Evolutionary conservation across 2,113 vertebrate species (phyloP).

Genomic region (Odontesthes bonariensis): DNA sequence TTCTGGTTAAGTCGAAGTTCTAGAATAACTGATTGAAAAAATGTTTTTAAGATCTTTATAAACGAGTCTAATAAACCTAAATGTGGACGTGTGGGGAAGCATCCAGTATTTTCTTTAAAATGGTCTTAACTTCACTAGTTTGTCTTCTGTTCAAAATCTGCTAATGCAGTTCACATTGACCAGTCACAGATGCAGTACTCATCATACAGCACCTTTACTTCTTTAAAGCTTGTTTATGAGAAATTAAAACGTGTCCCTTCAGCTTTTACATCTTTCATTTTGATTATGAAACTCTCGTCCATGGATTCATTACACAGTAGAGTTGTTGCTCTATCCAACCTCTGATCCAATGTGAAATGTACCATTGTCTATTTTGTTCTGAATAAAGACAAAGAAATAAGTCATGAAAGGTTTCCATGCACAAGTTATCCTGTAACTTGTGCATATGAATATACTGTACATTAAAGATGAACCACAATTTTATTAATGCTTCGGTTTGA

Average conservation of each 20-base stretch:
- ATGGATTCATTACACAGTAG: neutral
- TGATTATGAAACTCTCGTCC: neutral
- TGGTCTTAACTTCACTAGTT: too few relatives aligned
- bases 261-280: neutral
- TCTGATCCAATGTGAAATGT: neutral
- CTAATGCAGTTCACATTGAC: neutral
- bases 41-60: too few relatives aligned
- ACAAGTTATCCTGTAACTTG: too few relatives aligned
- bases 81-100: too few relatives aligned
- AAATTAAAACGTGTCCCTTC: too few relatives aligned
- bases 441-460: neutral
- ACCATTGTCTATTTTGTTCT: neutral
- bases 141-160: neutral
- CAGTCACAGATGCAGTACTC: neutral
- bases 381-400: neutral
- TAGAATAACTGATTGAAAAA: too few relatives aligned
- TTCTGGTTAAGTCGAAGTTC: too few relatives aligned
- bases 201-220: neutral
- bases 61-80: too few relatives aligned
- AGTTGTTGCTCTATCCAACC: neutral
- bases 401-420: too few relatives aligned
- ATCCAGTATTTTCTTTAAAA: too few relatives aligned
- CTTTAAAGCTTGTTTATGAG: neutral
- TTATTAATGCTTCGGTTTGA: constrained; percentile 63
- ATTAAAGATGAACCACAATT: neutral